phyloP scores from a whole-genome alignment of 2,888 invertebrate species.

The Alentia gelatinosa region DNA sequence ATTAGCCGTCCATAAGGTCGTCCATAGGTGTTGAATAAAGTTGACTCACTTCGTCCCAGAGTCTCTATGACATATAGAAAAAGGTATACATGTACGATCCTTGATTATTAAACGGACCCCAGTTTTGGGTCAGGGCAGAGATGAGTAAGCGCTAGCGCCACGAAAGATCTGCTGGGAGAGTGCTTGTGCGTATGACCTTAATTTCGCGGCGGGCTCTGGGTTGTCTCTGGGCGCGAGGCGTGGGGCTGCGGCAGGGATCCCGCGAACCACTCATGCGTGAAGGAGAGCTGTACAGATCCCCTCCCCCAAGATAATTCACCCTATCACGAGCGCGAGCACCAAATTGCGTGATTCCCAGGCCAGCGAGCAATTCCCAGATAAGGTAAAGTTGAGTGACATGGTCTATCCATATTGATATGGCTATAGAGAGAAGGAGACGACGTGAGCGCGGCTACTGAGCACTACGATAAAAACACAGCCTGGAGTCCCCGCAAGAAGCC shows the following conservation, averaged over 20 bases:
- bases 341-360: neutral
- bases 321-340: neutral
- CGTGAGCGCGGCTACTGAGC: neutral
- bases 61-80: too few species aligned
- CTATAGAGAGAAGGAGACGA: neutral
- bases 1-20: too few species aligned
- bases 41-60: too few species aligned
- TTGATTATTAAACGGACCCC: too few species aligned
- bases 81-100: too few species aligned
- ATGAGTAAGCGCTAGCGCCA: too few species aligned
- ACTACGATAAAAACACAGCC: neutral
- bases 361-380: neutral
- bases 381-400: neutral
- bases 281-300: neutral
- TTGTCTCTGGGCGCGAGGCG: neutral
- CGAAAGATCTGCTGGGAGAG: too few species aligned
- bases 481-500: neutral
- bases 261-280: neutral
- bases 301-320: neutral
- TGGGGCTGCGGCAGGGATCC: neutral
- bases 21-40: too few species aligned
- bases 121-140: too few species aligned
- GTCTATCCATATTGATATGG: neutral
- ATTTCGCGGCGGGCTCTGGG: neutral
- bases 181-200: neutral